Conservation (phyloP, 2,888 invertebrate genomes). For the Lamellibrachia columna region DNA sequence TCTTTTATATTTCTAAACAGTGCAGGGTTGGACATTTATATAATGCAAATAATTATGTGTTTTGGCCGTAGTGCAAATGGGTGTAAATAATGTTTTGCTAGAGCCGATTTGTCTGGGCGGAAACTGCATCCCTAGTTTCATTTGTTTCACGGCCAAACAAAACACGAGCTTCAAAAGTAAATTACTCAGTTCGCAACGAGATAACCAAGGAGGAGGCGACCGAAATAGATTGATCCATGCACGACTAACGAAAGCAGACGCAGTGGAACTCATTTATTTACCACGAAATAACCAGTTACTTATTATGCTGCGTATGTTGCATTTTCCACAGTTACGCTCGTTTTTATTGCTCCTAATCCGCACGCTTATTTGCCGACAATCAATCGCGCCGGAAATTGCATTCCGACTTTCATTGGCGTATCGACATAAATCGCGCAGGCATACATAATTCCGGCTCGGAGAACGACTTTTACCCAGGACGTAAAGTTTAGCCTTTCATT, state of each 20-base stretch:
- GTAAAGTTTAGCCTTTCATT: not conserved
- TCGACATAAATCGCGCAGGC: not conserved
- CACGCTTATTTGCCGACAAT: slow-evolving; percentile 6
- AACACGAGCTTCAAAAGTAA: not conserved
- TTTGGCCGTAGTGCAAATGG: not conserved
- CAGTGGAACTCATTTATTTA: not conserved
- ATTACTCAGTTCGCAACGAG: not conserved
- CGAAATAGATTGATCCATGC: not conserved
- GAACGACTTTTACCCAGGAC: not conserved
- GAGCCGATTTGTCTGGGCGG: not conserved
- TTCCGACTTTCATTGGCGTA: not conserved
- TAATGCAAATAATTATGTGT: not conserved
- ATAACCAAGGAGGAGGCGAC: not conserved
- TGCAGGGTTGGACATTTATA: not conserved
- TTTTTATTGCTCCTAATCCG: not conserved
- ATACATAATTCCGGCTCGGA: not conserved
- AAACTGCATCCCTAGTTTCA: not conserved
- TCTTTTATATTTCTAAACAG: too few species aligned
- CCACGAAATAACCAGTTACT: slow-evolving; percentile 1
- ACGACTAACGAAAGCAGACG: not conserved
- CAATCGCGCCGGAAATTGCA: not conserved
- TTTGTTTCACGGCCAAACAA: not conserved
- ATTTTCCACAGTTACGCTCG: not conserved
- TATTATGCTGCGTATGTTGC: not conserved
- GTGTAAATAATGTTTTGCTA: not conserved